phyloP scores from a whole-genome alignment of 2,113 vertebrate genomes.

The Irena cyanogastra region DNA sequence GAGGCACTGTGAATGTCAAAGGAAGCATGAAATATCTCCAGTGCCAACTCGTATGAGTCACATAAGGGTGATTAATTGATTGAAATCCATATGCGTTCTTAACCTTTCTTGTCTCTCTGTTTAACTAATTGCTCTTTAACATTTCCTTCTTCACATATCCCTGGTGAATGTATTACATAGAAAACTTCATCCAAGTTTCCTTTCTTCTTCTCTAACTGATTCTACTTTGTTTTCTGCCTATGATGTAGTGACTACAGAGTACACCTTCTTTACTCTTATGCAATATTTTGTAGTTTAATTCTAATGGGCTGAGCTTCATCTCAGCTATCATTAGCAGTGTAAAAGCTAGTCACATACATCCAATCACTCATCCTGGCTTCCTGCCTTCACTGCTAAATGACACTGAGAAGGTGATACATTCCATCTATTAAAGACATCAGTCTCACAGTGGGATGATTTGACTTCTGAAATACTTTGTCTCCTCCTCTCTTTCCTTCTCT shows the following conservation, averaged over 20 bases:
- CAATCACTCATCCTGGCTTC: neutral
- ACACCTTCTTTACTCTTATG: neutral
- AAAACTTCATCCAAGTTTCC: neutral
- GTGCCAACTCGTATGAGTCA: neutral
- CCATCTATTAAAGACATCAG: neutral
- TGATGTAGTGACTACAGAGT: neutral
- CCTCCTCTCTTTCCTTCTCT: neutral
- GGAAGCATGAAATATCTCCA: neutral
- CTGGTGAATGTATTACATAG: neutral
- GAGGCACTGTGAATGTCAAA: neutral
- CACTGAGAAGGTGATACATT: neutral
- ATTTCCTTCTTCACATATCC: neutral
- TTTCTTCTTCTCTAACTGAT: neutral
- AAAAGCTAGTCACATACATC: neutral
- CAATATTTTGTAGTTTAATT: neutral
- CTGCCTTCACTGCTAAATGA: neutral
- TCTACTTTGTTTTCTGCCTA: neutral
- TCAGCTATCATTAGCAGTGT: neutral
- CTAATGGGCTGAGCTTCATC: neutral
- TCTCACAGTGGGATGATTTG: neutral
- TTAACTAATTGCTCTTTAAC: neutral
- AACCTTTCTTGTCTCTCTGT: neutral
- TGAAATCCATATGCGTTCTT: neutral
- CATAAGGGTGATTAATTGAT: neutral
- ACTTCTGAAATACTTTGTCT: neutral